Evolutionary conservation across 2,113 vertebrate genomes (phyloP), one percentile per base, ranked within the genome.

Genomic region (Scophthalmus maximus): DNA sequence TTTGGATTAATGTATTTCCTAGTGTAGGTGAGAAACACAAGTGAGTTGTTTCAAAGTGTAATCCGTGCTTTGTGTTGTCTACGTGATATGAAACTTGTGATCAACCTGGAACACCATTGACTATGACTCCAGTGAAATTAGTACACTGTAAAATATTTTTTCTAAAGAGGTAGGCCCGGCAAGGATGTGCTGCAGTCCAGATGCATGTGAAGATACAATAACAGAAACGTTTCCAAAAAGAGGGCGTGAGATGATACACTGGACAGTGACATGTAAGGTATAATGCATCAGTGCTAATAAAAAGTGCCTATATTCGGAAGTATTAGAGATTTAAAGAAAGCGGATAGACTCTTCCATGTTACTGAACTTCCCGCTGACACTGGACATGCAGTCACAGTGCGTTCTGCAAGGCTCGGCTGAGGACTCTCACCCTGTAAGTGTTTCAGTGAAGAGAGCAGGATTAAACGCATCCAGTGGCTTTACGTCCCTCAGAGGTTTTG

Each of bases 251-350:
- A 12, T 42, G 36, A 63, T 44, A 50, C 9, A 27, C 47, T 57
- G 64, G 30, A 67, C 57, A 71, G 18, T 61, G 57, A 60, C 20
- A 36, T 85, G 61, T 66, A 47, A 71, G 53, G 30, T 75, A 42
- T 59, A 50, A 59, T 58, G 58, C 61, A 58, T 52, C 52, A 51
- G 53, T 83, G 73, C 59, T 27, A 36, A 73, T 73, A 56, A 76
- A 76, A 82, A 82, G 76, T 85, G 72, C 53, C 72, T 80, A 71
- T 82, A 59, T 73, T 67, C 78, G 30, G 18, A 73, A 59, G 36
- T 63, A 82, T 85, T 71, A 79, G 76, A 87, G 67, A 76, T 72
- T 22, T 2, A 88, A 73, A 65, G 40, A 68, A 78, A 61, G n/a
- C 27, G 6, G 1, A 61, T 62, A 55, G 46, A 79, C 44, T 75